Conservation (phyloP, 2,888 invertebrate genomes). For the Cephus pulcher region DNA sequence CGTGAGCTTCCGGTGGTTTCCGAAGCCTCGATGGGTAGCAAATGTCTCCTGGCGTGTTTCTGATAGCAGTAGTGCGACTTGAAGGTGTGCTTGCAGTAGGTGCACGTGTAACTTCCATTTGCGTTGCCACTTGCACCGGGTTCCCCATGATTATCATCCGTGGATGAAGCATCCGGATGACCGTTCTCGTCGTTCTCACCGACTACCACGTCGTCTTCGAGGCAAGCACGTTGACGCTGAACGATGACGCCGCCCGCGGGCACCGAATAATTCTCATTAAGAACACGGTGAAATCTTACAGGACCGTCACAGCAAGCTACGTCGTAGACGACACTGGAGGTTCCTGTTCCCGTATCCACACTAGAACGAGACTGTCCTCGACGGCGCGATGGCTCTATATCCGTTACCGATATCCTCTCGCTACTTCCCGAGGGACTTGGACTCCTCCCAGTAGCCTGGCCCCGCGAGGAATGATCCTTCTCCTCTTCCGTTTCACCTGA, state of each 20-base stretch:
- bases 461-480: constrained; percentile 1
- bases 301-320: constrained; percentile 94
- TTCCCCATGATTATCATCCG: constrained; percentile 50
- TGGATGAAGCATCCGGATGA: constrained; percentile 28
- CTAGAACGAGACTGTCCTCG: constrained; percentile 22
- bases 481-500: constrained; percentile 14
- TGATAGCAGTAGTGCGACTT: constrained; percentile 89
- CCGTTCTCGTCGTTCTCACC: constrained; percentile 16
- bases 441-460: constrained; percentile 16
- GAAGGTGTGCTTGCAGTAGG: constrained; percentile 83
- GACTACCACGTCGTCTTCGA: constrained; percentile 37
- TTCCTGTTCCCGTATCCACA: constrained; percentile 23
- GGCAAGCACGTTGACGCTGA: constrained; percentile 9
- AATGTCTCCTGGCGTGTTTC: constrained; percentile 75
- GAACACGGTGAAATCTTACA: constrained; percentile 85
- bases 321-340: constrained; percentile 78
- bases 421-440: constrained; percentile 36
- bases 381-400: constrained; percentile 17
- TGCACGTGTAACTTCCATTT: constrained; percentile 72
- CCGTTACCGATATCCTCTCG: constrained; percentile 36
- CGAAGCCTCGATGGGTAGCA: constrained; percentile 45
- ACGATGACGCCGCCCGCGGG: constrained; percentile 17
- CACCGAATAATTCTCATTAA: constrained; percentile 80
- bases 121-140: constrained; percentile 35
- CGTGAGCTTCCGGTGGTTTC: constrained; percentile 27